Conservation (phyloP, 2,797 vertebrate species). For the Rhodeus uyekii region DNA sequence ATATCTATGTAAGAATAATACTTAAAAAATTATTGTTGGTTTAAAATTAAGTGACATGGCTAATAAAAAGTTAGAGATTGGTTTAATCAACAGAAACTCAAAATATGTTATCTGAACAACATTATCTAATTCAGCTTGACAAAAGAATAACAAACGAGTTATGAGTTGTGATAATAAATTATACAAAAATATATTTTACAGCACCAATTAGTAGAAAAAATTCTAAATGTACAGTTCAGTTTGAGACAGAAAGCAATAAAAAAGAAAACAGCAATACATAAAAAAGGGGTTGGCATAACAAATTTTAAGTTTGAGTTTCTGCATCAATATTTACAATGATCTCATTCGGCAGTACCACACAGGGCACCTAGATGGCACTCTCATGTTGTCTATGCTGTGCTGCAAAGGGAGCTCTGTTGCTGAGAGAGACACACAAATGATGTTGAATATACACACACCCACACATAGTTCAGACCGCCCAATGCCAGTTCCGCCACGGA, state of each 20-base stretch:
- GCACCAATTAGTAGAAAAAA: too few species aligned
- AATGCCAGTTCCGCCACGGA: constrained; percentile 28
- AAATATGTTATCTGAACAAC: neutral
- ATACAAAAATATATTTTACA: neutral
- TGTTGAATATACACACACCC: constrained; percentile 21
- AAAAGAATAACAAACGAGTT: too few species aligned
- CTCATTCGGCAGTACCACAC: constrained; percentile 76
- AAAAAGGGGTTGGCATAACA: neutral
- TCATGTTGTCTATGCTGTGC: constrained; percentile 80
- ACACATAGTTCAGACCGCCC: constrained; percentile 23
- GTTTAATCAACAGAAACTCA: neutral
- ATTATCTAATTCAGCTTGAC: neutral
- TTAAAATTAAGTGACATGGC: neutral
- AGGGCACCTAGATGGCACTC: constrained; percentile 84
- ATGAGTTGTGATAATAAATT: neutral
- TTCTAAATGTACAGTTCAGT: too few species aligned
- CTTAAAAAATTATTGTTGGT: neutral
- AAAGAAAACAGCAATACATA: neutral
- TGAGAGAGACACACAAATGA: constrained; percentile 18
- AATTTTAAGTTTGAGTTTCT: neutral
- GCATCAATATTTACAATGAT: constrained; percentile 59
- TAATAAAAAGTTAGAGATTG: neutral
- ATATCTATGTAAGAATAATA: neutral
- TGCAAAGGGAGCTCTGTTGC: constrained; percentile 70
- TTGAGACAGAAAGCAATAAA: too few species aligned